Evolutionary conservation across 2,113 vertebrate genomes (phyloP), one percentile per base, ranked within the genome.

Genomic region (Eptesicus fuscus): DNA sequence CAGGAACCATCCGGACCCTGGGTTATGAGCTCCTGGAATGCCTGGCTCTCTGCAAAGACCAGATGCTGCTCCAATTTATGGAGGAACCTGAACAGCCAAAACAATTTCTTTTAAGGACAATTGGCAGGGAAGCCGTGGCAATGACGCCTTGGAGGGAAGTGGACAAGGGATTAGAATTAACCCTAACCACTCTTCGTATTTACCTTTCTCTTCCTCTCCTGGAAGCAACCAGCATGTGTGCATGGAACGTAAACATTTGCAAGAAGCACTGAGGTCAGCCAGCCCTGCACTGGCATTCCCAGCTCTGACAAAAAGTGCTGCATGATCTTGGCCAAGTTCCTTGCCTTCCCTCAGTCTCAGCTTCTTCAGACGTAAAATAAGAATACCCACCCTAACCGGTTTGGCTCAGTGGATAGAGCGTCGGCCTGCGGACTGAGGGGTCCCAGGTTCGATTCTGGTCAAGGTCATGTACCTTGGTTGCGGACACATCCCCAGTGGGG

Each of bases 1-100:
- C 82, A n/a, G 53, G 71, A 95, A 74, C 53, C 74, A 74, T 86
- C 32, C 9, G 0, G 88, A 83, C 84, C 76, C 92, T 83, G 16
- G 8, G 74, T 95, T 69, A 88, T 69, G 42, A 71, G 92, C 70
- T 92, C 90, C 85, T 42, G 77, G 83, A 92, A 92, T 5, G 67
- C 86, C 88, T 96, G 96, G 96, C 97, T 96, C 92, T 92, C 91
- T 67, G 35, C 8, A 1, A 94, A 95, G 94, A 90, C 88, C 96
- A 97, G 97, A 95, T 97, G 96, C 88, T 92, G 73, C 88, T 95
- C 73, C 92, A 56, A 42, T 95, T 97, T 92, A 95, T 47, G 78
- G 94, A 94, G 88, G 93, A 94, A 94, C 92, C 85, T 78, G 92
- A 56, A 93, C 9, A 30, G 95, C 95, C 96, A 96, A 92, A 92